phyloP scores from a whole-genome alignment of 2,113 vertebrate species.

The Bambusicola thoracicus region DNA sequence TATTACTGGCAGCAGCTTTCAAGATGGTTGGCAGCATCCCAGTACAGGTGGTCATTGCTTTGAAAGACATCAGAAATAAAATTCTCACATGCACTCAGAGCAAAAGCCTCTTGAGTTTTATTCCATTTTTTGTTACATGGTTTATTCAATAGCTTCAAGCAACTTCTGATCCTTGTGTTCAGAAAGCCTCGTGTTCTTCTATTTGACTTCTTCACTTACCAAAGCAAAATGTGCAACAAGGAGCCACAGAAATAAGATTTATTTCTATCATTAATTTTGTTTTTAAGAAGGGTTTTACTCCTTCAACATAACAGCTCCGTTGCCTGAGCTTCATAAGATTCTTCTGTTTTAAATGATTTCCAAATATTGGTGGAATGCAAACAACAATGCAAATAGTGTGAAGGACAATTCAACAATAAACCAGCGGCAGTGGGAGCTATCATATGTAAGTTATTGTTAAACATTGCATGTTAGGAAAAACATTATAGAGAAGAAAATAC shows the following conservation, averaged over 20 bases:
- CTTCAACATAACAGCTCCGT: background rate
- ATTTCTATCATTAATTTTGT: background rate
- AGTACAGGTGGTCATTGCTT: background rate
- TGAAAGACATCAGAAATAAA: background rate
- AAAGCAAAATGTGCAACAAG: background rate
- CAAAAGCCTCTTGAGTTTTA: background rate
- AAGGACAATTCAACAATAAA: background rate
- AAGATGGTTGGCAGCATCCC: background rate
- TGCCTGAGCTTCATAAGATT: background rate
- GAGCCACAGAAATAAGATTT: background rate
- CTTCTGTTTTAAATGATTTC: background rate
- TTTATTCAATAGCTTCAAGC: background rate
- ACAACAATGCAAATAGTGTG: background rate
- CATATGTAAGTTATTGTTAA: background rate
- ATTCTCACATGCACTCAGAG: background rate
- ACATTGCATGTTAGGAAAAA: background rate
- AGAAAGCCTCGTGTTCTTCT: constrained; percentile 1
- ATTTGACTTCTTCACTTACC: background rate
- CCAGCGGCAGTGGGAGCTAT: background rate
- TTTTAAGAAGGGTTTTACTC: background rate
- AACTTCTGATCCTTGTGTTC: background rate
- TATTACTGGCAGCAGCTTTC: background rate
- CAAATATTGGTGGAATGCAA: background rate
- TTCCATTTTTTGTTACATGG: background rate
- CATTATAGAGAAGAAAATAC: background rate